These are phyloP conservation scores for Panthera uncia DNA, from an alignment of 2,113 vertebrate genomes.

Conservation along the genomic window DNA sequence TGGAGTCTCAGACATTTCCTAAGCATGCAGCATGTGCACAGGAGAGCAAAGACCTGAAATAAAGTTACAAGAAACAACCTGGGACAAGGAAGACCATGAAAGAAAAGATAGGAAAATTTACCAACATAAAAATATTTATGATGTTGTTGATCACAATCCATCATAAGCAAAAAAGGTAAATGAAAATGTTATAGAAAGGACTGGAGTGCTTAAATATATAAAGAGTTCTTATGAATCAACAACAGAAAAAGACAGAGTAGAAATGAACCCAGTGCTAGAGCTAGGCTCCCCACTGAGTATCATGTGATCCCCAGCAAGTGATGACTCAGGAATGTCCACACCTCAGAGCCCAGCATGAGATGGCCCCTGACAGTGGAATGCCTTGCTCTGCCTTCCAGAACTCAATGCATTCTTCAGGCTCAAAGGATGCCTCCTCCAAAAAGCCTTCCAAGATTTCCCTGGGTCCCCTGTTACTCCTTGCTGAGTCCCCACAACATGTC, in stretches of 20 bases:
- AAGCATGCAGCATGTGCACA: neutral
- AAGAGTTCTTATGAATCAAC: neutral
- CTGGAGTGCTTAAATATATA: neutral
- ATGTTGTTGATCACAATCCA: neutral
- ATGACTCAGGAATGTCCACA: neutral
- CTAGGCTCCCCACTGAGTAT: neutral
- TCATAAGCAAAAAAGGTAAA: neutral
- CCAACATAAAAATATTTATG: neutral
- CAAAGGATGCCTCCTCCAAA: neutral
- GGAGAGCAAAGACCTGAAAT: neutral
- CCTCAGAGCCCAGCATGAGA: neutral
- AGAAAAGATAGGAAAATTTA: neutral
- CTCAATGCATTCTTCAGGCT: neutral
- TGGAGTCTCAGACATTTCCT: neutral
- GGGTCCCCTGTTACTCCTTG: neutral
- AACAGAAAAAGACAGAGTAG: neutral
- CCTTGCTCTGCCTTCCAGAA: neutral
- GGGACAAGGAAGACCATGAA: neutral
- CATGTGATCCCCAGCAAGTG: accelerated
- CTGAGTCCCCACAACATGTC: neutral
- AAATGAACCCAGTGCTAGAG: neutral
- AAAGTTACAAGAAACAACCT: neutral
- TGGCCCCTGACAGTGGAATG: neutral
- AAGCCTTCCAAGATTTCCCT: neutral
- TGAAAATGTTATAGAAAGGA: neutral